Base-by-base conservation (phyloP, 2,113 vertebrate species). In the Falcunculus frontatus region DNA sequence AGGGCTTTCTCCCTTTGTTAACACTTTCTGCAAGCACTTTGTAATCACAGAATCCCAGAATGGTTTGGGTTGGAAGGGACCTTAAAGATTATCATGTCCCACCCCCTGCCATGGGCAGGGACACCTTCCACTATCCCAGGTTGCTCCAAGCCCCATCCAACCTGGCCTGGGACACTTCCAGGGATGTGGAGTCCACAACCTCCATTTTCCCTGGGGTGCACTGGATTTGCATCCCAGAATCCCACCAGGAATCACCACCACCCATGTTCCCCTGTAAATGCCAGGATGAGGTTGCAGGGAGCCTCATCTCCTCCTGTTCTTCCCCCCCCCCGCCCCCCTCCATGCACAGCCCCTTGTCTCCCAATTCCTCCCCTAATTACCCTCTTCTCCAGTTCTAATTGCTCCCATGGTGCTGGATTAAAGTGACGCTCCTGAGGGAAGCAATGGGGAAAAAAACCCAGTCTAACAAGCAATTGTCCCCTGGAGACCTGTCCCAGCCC, bases 271-370 rank as follows among this genome's bases (percentile, higher is more conserved):
- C 62, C 6, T 32, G 33, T 23, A 55, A 76, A 55, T 5, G 18
- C 62, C 16, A 21, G 1, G 0, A 41, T 50, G 50, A 75, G 27
- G n/a, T 13, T 59, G 11, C n/a, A 53, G 19, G 32, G 44, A 81
- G 6, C 55, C 18, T 52, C 30, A 4, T 4, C 9, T 25, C 18
- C 26, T 15, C 9, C 16, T 13, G 11, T 42, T 49, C 18, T 22
- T 60, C 44, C 35, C 0, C 0, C 14, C 8, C 18, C 7, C 55
- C 44, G 32, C 0, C 0, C 14, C 8, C 18, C 7, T 65, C 47
- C 7, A 1, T 7, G 16, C 18, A 7, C 64, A 55, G 7, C 26
- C 22, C 35, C 6, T 26, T 8, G 4, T 35, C 26, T 53, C 49
- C 22, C 37, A 72, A 0, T 39, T 57, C 23, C 33, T 62, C 30